Evolutionary conservation across 37 sponge, comb jelly and placozoan species (phyloP).

Genomic region (Mnemiopsis leidyi): DNA sequence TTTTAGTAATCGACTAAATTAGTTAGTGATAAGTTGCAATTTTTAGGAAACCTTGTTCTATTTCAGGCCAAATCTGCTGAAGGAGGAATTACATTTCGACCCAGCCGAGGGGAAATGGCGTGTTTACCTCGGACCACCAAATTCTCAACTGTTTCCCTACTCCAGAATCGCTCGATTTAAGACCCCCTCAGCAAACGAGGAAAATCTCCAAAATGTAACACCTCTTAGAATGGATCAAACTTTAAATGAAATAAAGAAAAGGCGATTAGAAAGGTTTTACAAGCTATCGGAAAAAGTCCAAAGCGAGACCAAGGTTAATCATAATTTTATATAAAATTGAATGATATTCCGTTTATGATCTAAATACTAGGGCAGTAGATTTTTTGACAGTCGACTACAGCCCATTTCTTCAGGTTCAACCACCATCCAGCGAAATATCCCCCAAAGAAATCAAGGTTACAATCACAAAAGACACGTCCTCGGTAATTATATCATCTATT

Average conservation of each 20-base stretch:
- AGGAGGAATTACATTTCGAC: conserved; percentile 24
- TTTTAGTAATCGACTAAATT: too few relatives aligned
- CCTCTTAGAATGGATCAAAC: not conserved
- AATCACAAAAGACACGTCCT: not conserved
- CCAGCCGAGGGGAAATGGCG: not conserved
- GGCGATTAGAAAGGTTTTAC: not conserved
- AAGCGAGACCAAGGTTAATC: too few relatives aligned
- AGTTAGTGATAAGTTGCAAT: too few relatives aligned
- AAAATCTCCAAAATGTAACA: not conserved
- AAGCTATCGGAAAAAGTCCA: not conserved
- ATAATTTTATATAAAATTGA: too few relatives aligned
- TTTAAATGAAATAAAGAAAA: not conserved
- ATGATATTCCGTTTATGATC: too few relatives aligned
- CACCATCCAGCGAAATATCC: not conserved
- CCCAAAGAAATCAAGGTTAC: conserved; percentile 34
- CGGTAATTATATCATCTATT: too few relatives aligned
- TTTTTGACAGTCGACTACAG: too few relatives aligned
- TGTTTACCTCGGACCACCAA: not conserved
- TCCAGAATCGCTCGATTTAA: not conserved
- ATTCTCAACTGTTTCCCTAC: not conserved
- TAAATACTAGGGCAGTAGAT: too few relatives aligned
- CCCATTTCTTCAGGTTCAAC: not conserved
- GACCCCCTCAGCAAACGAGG: not conserved
- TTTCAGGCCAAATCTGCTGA: not conserved
- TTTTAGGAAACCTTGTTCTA: too few relatives aligned